phyloP scores from a whole-genome alignment of 1,140 invertebrate genomes.

The Plodia interpunctella region DNA sequence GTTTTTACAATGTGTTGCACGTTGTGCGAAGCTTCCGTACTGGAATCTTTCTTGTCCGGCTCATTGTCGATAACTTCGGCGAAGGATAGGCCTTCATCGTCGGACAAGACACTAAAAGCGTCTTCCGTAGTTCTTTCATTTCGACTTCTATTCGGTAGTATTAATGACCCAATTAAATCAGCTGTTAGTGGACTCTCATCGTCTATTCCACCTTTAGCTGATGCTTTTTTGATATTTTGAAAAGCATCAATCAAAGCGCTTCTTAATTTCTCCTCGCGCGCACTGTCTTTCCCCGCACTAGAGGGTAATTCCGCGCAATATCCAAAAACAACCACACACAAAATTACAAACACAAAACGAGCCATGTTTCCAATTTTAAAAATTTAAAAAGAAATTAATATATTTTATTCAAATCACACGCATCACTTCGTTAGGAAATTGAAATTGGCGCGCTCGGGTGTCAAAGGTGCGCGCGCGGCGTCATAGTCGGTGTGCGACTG shows the following conservation, averaged over 20 bases:
- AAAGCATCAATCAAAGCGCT: constrained; percentile 70
- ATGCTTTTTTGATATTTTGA: constrained; percentile 66
- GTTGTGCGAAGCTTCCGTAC: constrained; percentile 61
- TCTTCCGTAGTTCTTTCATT: constrained; percentile 36
- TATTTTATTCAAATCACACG: constrained; percentile 8
- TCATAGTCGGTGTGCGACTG: constrained; percentile 55
- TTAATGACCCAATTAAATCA: constrained; percentile 52
- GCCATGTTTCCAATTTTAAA: constrained; percentile 37
- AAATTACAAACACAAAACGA: constrained; percentile 49
- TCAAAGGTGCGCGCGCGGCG: constrained; percentile 56
- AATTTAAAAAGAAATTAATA: not conserved
- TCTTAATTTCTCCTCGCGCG: constrained; percentile 58
- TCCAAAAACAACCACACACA: constrained; percentile 42
- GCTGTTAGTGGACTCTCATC: constrained; percentile 43
- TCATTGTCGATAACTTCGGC: constrained; percentile 49
- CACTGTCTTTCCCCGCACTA: constrained; percentile 44
- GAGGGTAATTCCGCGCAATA: constrained; percentile 36
- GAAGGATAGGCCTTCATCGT: constrained; percentile 63
- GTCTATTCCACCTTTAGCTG: constrained; percentile 53
- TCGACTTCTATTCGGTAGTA: constrained; percentile 28
- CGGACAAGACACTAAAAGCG: constrained; percentile 58
- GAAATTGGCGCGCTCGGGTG: constrained; percentile 20
- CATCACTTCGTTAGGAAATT: constrained; percentile 9
- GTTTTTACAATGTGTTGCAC: constrained; percentile 65
- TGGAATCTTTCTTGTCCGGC: constrained; percentile 35